Percentiles rank a stretch among this genome's conserved stretches.
Evolutionary conservation across 2,888 invertebrate species (phyloP).

Genomic region (Acanthopleura granulata): DNA sequence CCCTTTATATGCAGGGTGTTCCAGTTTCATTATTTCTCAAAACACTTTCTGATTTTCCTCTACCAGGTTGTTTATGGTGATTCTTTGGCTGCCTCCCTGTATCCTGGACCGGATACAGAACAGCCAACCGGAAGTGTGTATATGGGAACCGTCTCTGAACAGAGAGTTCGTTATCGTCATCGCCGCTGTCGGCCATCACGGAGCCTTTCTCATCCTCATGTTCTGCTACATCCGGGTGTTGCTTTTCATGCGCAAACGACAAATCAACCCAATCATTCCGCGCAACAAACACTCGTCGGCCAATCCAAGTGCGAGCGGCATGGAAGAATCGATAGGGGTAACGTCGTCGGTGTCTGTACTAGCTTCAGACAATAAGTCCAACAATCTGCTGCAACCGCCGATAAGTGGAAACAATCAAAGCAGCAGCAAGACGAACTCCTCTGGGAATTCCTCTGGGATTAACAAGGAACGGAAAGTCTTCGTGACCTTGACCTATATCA

Average conservation of each 20-base stretch:
- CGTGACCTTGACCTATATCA: constrained; percentile 48
- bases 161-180: constrained; percentile 58
- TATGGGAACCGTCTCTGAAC: constrained; percentile 61
- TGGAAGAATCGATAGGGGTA: not conserved
- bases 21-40: no score
- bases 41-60: not conserved
- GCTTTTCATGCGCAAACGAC: constrained; percentile 41
- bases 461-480: constrained; percentile 35
- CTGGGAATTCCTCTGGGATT: not conserved
- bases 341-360: no score
- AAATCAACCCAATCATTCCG: not conserved
- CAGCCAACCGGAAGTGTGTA: constrained; percentile 44
- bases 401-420: not conserved
- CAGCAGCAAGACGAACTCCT: not conserved
- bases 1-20: no score
- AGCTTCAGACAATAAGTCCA: not conserved
- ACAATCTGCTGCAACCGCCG: not conserved
- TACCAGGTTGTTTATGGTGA: constrained; percentile 49
- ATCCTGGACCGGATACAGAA: constrained; percentile 51
- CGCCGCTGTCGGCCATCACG: constrained; percentile 60
- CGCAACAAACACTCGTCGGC: not conserved
- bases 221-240: constrained; percentile 54
- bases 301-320: not conserved
- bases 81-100: constrained; percentile 59
- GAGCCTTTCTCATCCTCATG: constrained; percentile 51